Conservation (phyloP, 2,888 invertebrate species). For the Pherbina coryleti region DNA sequence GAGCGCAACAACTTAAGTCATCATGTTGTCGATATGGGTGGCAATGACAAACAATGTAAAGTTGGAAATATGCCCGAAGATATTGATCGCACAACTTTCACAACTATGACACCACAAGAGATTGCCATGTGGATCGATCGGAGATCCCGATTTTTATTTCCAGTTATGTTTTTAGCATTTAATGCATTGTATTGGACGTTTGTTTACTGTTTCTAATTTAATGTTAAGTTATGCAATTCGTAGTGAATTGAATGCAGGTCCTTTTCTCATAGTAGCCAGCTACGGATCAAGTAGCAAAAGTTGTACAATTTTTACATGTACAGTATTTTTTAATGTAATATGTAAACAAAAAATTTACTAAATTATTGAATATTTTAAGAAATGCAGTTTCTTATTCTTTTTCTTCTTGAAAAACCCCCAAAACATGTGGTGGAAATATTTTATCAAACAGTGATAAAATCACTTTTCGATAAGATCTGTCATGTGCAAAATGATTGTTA, state of each 20-base stretch:
- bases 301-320: too few species aligned
- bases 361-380: neutral
- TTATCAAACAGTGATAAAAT: too few species aligned
- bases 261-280: neutral
- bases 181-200: conserved; percentile 65
- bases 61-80: conserved; percentile 42
- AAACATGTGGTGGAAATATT: too few species aligned
- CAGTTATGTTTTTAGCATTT: conserved; percentile 62
- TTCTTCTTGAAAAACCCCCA: too few species aligned
- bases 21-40: conserved; percentile 56
- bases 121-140: conserved; percentile 66
- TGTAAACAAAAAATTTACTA: neutral
- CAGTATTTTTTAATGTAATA: neutral
- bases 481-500: too few species aligned
- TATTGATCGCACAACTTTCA: conserved; percentile 58
- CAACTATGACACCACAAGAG: conserved; percentile 65
- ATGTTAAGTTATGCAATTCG: neutral
- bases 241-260: neutral
- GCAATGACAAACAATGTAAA: conserved; percentile 46
- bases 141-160: conserved; percentile 60
- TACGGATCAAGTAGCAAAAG: too few species aligned
- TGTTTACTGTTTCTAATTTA: conserved; percentile 59
- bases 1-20: conserved; percentile 55
- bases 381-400: neutral
- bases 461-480: too few species aligned